Evolutionary conservation across 2,113 vertebrate species (phyloP).

Genomic region (Okapia johnstoni): DNA sequence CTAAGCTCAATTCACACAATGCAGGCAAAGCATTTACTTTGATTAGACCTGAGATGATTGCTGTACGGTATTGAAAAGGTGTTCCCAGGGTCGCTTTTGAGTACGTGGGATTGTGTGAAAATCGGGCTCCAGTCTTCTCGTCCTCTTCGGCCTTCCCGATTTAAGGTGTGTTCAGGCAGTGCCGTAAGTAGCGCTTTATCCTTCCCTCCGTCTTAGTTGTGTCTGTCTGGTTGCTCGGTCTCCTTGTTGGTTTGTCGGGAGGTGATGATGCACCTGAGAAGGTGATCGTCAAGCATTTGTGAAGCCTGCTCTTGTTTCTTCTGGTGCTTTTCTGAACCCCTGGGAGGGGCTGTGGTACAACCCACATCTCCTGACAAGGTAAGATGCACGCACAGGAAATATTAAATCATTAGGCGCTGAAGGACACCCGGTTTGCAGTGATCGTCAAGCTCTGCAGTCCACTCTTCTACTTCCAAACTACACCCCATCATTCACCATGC

Average conservation of each 20-base stretch:
- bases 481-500: neutral
- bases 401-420: too few relatives aligned
- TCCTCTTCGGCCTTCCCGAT: neutral
- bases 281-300: neutral
- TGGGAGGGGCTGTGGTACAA: neutral
- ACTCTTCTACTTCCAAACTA: neutral
- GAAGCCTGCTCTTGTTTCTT: neutral
- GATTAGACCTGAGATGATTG: neutral
- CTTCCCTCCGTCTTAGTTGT: neutral
- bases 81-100: neutral
- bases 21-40: neutral
- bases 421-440: neutral
- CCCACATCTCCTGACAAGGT: neutral
- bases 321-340: neutral
- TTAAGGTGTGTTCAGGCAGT: neutral
- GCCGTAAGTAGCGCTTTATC: accelerated
- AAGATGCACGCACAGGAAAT: accelerated
- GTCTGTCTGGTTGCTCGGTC: neutral
- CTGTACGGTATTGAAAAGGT: neutral
- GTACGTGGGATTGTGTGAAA: neutral
- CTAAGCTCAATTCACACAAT: neutral
- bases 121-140: too few relatives aligned
- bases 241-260: neutral
- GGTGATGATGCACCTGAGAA: neutral
- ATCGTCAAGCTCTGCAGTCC: neutral